Percentiles rank a stretch among this genome's conserved stretches.
phyloP scores from a whole-genome alignment of 2,113 vertebrate genomes.

The Gadus macrocephalus region DNA sequence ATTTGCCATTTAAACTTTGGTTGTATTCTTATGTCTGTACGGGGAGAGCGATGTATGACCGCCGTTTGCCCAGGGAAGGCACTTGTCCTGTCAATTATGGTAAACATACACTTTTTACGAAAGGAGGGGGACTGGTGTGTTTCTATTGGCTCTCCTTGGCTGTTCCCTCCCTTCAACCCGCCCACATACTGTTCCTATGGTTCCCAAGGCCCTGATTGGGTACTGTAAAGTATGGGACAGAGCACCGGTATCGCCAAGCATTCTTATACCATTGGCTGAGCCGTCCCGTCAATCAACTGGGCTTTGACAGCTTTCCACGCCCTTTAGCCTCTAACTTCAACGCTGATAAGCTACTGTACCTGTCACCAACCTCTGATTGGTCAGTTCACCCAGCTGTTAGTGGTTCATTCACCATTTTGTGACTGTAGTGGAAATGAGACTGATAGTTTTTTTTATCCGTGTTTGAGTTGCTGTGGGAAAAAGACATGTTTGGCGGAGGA shows the following conservation, averaged over 20 bases:
- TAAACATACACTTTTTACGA: constrained; percentile 75
- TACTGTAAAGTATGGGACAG: constrained; percentile 84
- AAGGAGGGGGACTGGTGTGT: constrained; percentile 55
- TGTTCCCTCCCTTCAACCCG: constrained; percentile 48
- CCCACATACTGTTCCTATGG: constrained; percentile 77
- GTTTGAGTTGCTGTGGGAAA: constrained; percentile 71
- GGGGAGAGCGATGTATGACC: constrained; percentile 43
- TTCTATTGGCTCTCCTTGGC: constrained; percentile 62
- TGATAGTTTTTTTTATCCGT: constrained; percentile 73
- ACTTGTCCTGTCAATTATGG: constrained; percentile 65
- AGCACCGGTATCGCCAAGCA: constrained; percentile 59
- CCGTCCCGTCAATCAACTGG: constrained; percentile 40
- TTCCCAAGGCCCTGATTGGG: constrained; percentile 69
- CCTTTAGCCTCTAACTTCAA: constrained; percentile 26
- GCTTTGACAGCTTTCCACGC: constrained; percentile 57
- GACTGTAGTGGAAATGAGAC: constrained; percentile 88
- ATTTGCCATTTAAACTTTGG: constrained; percentile 9
- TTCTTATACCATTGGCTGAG: constrained; percentile 62
- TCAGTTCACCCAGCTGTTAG: constrained; percentile 82
- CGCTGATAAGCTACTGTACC: constrained; percentile 72
- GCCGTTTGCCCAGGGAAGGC: constrained; percentile 47
- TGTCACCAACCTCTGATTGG: constrained; percentile 81
- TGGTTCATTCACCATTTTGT: constrained; percentile 99
- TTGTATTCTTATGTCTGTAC: constrained; percentile 17
- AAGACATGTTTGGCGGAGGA: constrained; percentile 66